Percentiles rank a stretch among this genome's conserved stretches.
Evolutionary conservation across 2,888 invertebrate species (phyloP).

Genomic region (Synergus gifuensis): DNA sequence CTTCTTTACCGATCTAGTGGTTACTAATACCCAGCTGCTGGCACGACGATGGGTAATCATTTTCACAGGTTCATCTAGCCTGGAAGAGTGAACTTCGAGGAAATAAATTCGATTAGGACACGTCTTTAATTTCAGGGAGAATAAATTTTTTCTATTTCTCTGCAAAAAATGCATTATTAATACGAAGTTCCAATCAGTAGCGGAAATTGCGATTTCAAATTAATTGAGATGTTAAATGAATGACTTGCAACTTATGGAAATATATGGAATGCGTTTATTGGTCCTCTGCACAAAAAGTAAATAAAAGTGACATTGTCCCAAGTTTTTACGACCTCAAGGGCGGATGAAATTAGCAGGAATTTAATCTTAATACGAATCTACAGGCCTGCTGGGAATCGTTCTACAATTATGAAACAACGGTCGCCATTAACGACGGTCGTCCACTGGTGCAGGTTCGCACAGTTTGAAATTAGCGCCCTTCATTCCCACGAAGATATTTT

Average conservation of each 20-base stretch:
- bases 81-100: slow-evolving; percentile 37
- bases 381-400: background rate
- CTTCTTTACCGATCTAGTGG: slow-evolving; percentile 62
- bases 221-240: too few species aligned
- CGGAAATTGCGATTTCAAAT: too few species aligned
- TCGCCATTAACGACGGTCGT: background rate
- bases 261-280: background rate
- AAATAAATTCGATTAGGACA: slow-evolving; percentile 45
- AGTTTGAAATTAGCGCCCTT: background rate
- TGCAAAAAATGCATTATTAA: background rate
- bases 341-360: background rate
- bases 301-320: background rate
- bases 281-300: background rate
- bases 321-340: background rate
- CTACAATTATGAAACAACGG: slow-evolving; percentile 1
- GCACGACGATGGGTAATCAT: slow-evolving; percentile 63
- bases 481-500: slow-evolving; percentile 37
- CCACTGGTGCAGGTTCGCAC: background rate
- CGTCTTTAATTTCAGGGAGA: background rate
- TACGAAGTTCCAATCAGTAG: background rate
- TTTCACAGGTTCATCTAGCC: slow-evolving; percentile 59
- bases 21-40: slow-evolving; percentile 62
- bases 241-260: too few species aligned
- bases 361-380: slow-evolving; percentile 9
- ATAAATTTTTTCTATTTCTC: background rate